A percentile compares a stretch with the other conserved stretches of the same genome.
phyloP scores from a whole-genome alignment of 2,888 invertebrate species.

The Acanthococcus lagerstroemiae region DNA sequence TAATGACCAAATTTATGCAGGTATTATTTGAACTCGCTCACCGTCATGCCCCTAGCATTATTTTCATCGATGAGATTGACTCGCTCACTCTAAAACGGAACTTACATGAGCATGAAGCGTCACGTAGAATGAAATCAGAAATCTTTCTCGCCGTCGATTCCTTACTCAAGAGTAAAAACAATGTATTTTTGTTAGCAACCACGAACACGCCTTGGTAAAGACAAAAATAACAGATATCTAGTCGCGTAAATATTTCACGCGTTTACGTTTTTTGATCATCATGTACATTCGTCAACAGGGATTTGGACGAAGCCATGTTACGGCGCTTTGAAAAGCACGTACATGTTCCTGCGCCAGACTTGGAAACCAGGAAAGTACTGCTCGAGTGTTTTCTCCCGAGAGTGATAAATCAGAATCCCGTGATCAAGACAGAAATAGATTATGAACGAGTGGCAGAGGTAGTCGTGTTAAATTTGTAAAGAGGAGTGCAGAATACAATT shows the following conservation, averaged over 20 bases:
- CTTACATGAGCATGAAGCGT: slow-evolving; percentile 76
- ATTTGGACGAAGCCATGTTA: slow-evolving; percentile 77
- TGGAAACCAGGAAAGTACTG: slow-evolving; percentile 54
- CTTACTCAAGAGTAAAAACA: slow-evolving; percentile 48
- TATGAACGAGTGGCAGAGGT: slow-evolving; percentile 43
- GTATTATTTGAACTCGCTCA: slow-evolving; percentile 79
- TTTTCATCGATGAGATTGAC: slow-evolving; percentile 89
- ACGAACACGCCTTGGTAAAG: slow-evolving; percentile 82
- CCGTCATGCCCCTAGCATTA: slow-evolving; percentile 74
- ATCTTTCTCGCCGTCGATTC: slow-evolving; percentile 81
- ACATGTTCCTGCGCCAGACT: slow-evolving; percentile 64
- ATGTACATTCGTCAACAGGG: too few species aligned
- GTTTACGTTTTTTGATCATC: too few species aligned
- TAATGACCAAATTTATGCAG: slow-evolving; percentile 42
- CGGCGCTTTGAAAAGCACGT: slow-evolving; percentile 80
- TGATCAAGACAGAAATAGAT: slow-evolving; percentile 43
- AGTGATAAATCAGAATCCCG: slow-evolving; percentile 45
- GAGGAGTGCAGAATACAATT: too few species aligned
- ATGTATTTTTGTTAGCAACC: slow-evolving; percentile 69
- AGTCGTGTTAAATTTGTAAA: too few species aligned
- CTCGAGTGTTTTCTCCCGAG: slow-evolving; percentile 52
- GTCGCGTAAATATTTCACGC: too few species aligned
- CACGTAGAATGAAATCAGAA: slow-evolving; percentile 78
- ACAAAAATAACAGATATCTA: neutral
- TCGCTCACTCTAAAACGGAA: slow-evolving; percentile 58